phyloP scores from a whole-genome alignment of 2,113 vertebrate genomes.

The Vicugna pacos region DNA sequence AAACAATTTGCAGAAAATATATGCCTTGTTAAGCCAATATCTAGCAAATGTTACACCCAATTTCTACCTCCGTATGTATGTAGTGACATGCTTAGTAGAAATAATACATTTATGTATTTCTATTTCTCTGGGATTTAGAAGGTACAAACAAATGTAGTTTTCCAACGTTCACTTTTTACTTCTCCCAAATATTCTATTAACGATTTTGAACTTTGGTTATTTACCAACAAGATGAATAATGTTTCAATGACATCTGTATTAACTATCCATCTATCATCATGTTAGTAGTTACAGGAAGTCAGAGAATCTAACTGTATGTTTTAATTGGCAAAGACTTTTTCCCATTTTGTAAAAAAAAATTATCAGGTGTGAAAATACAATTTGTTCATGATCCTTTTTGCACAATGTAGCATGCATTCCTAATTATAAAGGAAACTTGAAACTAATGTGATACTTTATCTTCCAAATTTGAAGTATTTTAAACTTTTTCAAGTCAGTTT shows the following conservation, averaged over 20 bases:
- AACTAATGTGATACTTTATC: neutral
- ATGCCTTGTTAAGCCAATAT: constrained; percentile 62
- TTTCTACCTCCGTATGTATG: neutral
- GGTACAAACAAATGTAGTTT: neutral
- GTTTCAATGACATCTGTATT: neutral
- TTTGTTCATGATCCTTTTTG: neutral
- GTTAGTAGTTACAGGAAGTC: neutral
- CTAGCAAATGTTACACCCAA: constrained; percentile 25
- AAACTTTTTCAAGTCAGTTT: neutral
- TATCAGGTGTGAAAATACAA: neutral
- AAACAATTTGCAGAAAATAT: constrained; percentile 72
- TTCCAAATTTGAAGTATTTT: neutral
- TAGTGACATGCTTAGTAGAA: neutral
- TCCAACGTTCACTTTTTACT: neutral
- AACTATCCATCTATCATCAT: neutral
- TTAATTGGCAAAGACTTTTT: neutral
- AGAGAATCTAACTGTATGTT: neutral
- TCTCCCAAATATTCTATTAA: neutral
- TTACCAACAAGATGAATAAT: neutral
- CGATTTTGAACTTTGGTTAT: too few relatives aligned
- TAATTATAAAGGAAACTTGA: neutral
- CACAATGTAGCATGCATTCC: neutral
- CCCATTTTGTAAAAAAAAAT: neutral
- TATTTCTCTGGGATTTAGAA: neutral
- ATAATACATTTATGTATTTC: neutral